Percentiles rank a stretch among this genome's conserved stretches.
phyloP scores from a whole-genome alignment of 2,113 vertebrate species.

The Gobiocypris rarus region DNA sequence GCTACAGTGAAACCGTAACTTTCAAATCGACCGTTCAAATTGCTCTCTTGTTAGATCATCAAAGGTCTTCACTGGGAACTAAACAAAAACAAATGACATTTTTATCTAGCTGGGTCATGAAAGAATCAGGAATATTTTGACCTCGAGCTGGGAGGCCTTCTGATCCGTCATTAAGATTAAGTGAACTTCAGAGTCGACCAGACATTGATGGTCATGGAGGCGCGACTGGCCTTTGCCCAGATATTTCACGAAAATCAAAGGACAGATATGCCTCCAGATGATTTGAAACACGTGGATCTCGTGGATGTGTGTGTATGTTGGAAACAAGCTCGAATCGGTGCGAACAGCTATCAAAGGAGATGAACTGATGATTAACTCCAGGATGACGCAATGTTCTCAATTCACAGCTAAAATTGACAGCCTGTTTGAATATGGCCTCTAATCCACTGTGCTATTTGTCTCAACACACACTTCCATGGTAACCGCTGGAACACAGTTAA shows the following conservation, averaged over 20 bases:
- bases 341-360: conserved; percentile 17
- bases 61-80: conserved; percentile 69
- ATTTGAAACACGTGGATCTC: conserved; percentile 62
- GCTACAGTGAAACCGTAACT: conserved; percentile 70
- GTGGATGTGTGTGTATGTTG: conserved; percentile 33
- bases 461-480: conserved; percentile 14
- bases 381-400: conserved; percentile 49
- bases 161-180: conserved; percentile 70
- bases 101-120: conserved; percentile 76
- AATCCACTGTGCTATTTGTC: neutral
- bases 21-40: conserved; percentile 80
- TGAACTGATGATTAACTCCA: conserved; percentile 22
- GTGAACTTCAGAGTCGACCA: conserved; percentile 56
- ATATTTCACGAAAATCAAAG: conserved; percentile 60
- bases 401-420: conserved; percentile 18
- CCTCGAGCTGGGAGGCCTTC: conserved; percentile 68
- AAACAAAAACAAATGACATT: conserved; percentile 79
- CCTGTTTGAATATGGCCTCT: conserved; percentile 16
- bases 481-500: conserved; percentile 27
- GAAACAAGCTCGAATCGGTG: conserved; percentile 18
- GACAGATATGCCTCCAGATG: conserved; percentile 40
- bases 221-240: conserved; percentile 48
- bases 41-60: conserved; percentile 77
- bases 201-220: conserved; percentile 40
- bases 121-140: conserved; percentile 62